phyloP scores from a whole-genome alignment of 2,113 vertebrate species.

The Numenius arquata region DNA sequence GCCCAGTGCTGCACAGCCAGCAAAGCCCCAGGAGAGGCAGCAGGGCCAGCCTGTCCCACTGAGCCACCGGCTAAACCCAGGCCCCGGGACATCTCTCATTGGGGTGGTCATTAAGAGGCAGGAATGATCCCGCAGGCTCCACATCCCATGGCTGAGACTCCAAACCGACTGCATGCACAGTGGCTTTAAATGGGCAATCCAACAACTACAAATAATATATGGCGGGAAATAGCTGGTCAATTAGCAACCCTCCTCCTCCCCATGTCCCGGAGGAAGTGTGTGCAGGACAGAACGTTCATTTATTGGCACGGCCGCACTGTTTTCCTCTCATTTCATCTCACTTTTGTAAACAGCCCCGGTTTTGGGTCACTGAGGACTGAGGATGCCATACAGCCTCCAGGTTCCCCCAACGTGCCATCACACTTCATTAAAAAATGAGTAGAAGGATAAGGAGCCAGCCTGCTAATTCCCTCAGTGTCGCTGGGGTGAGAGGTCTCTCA shows the following conservation, averaged over 20 bases:
- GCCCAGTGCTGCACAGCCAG: not conserved
- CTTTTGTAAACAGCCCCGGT: not conserved
- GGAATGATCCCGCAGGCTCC: not conserved
- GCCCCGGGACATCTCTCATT: not conserved
- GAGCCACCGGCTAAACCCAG: not conserved
- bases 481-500: not conserved
- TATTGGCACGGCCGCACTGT: not conserved
- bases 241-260: not conserved
- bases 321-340: not conserved
- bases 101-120: not conserved
- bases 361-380: not conserved
- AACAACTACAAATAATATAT: not conserved
- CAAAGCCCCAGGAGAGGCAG: not conserved
- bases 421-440: not conserved
- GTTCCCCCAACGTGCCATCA: not conserved
- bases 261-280: not conserved
- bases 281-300: not conserved
- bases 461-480: not conserved
- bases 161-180: not conserved
- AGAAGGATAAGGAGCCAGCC: not conserved
- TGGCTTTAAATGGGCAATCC: not conserved
- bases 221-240: not conserved
- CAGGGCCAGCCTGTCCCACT: not conserved
- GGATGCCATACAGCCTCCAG: not conserved
- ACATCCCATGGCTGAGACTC: not conserved